Conservation (phyloP, 2,797 vertebrate genomes). For the Eleutherodactylus coqui region DNA sequence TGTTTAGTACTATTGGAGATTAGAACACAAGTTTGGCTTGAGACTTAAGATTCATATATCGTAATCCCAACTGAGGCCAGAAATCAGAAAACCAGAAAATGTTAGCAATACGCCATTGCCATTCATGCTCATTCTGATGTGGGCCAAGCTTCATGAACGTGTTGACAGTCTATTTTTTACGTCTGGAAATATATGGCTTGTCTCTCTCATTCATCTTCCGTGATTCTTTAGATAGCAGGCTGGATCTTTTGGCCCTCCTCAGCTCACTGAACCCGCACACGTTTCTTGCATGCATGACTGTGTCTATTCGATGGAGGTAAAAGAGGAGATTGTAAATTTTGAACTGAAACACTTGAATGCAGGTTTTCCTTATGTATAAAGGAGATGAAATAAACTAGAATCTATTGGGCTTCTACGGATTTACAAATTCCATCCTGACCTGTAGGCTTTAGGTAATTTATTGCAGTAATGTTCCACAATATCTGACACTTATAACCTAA, state of each 20-base stretch:
- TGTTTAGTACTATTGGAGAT: background rate
- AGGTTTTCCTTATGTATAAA: slow-evolving; percentile 22
- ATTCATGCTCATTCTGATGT: slow-evolving; percentile 16
- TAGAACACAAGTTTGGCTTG: slow-evolving; percentile 26
- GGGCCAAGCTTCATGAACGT: slow-evolving; percentile 32
- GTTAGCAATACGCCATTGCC: slow-evolving; percentile 5
- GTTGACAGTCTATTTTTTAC: slow-evolving; percentile 36
- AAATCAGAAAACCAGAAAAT: slow-evolving; percentile 45
- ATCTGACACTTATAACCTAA: background rate
- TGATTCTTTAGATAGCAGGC: slow-evolving; percentile 50
- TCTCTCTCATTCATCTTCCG: slow-evolving; percentile 46
- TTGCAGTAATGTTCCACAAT: too few relatives aligned
- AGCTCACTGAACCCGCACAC: slow-evolving; percentile 50
- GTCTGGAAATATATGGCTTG: slow-evolving; percentile 49
- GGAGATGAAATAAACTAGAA: background rate
- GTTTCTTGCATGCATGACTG: slow-evolving; percentile 47
- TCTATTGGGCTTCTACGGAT: background rate
- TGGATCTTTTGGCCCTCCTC: slow-evolving; percentile 44
- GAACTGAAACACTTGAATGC: slow-evolving; percentile 37
- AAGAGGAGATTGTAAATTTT: slow-evolving; percentile 50
- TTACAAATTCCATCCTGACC: background rate
- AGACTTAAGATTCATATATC: slow-evolving; percentile 37
- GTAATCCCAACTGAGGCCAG: slow-evolving; percentile 27
- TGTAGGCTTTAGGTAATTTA: background rate
- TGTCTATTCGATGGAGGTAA: slow-evolving; percentile 33